Conservation (phyloP, 2,888 invertebrate species). For the Dolomedes plantarius region DNA sequence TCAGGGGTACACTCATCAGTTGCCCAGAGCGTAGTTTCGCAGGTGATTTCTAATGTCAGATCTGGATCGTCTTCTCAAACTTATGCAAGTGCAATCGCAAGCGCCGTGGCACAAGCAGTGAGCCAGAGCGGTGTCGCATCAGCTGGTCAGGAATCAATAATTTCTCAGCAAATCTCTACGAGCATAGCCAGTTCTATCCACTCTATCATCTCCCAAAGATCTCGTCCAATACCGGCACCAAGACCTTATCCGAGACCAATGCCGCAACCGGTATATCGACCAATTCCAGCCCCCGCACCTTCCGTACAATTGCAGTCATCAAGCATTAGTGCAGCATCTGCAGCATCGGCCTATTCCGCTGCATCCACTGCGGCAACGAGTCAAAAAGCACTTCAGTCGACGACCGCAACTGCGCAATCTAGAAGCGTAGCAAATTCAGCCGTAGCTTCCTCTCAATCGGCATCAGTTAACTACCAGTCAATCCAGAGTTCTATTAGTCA, state of each 20-base stretch:
- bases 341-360: neutral
- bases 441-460: neutral
- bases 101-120: neutral
- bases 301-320: neutral
- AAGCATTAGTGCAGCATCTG: neutral
- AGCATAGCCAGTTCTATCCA: neutral
- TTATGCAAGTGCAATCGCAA: constrained; percentile 2
- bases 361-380: neutral
- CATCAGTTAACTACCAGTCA: constrained; percentile 4
- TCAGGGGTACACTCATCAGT: constrained; percentile 1
- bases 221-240: neutral
- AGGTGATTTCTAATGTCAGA: neutral
- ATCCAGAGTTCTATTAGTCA: neutral
- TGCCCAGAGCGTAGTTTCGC: neutral
- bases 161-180: neutral
- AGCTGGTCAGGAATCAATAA: constrained; percentile 12
- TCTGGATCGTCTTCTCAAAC: neutral
- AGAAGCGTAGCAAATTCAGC: neutral
- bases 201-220: neutral
- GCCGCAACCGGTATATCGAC: neutral
- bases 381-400: neutral
- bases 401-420: neutral
- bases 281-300: neutral
- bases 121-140: neutral
- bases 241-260: neutral